Evolutionary conservation across 2,888 invertebrate species (phyloP).

Genomic region (Melanostoma scalare): DNA sequence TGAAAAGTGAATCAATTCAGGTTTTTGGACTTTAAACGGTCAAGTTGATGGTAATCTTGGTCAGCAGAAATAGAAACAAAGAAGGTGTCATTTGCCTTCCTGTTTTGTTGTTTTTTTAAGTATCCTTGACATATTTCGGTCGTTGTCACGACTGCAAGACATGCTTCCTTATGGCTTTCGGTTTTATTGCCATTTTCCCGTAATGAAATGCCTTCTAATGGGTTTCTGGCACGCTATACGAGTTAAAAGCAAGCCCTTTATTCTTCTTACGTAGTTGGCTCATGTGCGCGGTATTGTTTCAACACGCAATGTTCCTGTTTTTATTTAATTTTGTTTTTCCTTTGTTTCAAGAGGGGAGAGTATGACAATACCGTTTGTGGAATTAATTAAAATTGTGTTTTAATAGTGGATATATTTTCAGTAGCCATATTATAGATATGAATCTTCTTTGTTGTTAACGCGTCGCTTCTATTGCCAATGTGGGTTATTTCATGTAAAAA

Average conservation of each 20-base stretch:
- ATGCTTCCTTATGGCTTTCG: constrained; percentile 20
- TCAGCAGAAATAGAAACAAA: not conserved
- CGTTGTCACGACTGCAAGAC: constrained; percentile 44
- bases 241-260: constrained; percentile 1
- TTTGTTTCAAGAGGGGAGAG: not conserved
- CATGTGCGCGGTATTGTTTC: constrained; percentile 19
- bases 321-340: not conserved
- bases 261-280: constrained; percentile 6
- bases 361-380: constrained; percentile 15
- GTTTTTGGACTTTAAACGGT: constrained; percentile 13
- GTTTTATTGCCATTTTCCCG: constrained; percentile 35
- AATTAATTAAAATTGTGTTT: constrained; percentile 29
- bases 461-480: not conserved
- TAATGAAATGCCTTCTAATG: constrained; percentile 53
- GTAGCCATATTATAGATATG: constrained; percentile 1
- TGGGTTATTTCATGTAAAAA: too few relatives aligned
- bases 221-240: constrained; percentile 34
- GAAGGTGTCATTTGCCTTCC: constrained; percentile 13
- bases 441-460: constrained; percentile 11
- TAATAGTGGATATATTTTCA: not conserved
- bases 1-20: constrained; percentile 8
- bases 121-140: constrained; percentile 64
- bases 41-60: constrained; percentile 1
- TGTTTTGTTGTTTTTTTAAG: not conserved
- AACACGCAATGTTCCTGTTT: constrained; percentile 47